Base-by-base conservation (phyloP, 2,113 vertebrate species). In the Lepisosteus osseus region DNA sequence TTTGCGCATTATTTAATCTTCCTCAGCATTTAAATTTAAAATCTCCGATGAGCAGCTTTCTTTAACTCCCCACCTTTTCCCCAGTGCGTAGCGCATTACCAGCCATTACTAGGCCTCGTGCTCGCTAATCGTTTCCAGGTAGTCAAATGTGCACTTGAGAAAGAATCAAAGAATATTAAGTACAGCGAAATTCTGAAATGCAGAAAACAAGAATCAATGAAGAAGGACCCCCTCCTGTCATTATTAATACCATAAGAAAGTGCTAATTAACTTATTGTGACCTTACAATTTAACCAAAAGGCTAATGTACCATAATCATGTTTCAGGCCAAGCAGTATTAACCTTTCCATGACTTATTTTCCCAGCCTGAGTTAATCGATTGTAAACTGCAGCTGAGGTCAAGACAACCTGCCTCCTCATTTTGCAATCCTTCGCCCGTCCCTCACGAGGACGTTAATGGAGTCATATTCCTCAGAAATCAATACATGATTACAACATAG, bases 401-500 rank as follows among this genome's bases (percentile, higher is more conserved):
- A 92, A 87, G 82, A 91, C 90, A 90, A 90, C 85, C 88, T 90
- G 86, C 91, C 93, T 92, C 93, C 93, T 95, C 89, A 91, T 91
- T 88, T 89, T 82, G 93, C 94, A 93, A 91, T 89, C 94, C 88
- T 81, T 91, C 86, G 84, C 90, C 85, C 87, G 82, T 92, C 82
- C 92, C 89, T 88, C 89, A 88, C 89, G 92, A 92, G 91, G 92
- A 91, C 94, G 92, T 93, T 96, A 96, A 97, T 95, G 94, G 95
- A 97, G 95, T 92, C 90, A 89, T 91, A 93, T 92, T 94, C 92
- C 83, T 77, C 61, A 78, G 83, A 86, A 96, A 98, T 98, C 96
- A 97, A 98, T 98, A 96, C 88, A 93, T 91, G 95, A 98, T 97
- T 94, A 92, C 93, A 88, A 92, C 93, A 95, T 93, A 92, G 93